A percentile compares a stretch with the other conserved stretches of the same genome.
Conservation (phyloP, 1,140 invertebrate species). For the Charaxes varanes region DNA sequence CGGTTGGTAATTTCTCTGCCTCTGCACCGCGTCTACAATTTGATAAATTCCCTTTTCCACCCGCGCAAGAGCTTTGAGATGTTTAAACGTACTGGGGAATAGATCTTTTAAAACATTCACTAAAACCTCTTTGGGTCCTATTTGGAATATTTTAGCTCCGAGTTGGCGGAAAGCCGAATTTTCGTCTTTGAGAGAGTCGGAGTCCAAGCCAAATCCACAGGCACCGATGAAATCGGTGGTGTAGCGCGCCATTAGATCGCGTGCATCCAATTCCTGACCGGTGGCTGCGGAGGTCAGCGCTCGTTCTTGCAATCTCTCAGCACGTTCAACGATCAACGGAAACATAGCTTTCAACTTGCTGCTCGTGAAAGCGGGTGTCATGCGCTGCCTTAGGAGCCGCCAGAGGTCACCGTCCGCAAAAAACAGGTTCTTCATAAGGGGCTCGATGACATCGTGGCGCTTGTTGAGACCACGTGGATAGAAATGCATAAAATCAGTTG, state of each 20-base stretch:
- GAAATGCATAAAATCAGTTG: too few relatives aligned
- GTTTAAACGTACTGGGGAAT: slow-evolving; percentile 32
- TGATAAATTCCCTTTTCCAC: slow-evolving; percentile 28
- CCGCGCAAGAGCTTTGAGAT: slow-evolving; percentile 22
- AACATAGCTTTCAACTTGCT: slow-evolving; percentile 77
- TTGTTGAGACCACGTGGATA: slow-evolving; percentile 5
- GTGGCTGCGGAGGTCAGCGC: slow-evolving; percentile 16
- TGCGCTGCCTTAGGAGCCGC: slow-evolving; percentile 67
- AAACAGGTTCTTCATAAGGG: too few relatives aligned
- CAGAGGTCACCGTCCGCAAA: too few relatives aligned
- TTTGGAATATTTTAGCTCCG: slow-evolving; percentile 46
- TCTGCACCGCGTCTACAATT: slow-evolving; percentile 32
- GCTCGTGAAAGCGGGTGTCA: slow-evolving; percentile 77
- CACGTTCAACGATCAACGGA: slow-evolving; percentile 47
- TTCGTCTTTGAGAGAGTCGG: slow-evolving; percentile 49
- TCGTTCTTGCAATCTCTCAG: slow-evolving; percentile 38
- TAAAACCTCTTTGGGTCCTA: slow-evolving; percentile 14
- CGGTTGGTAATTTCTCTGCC: too few relatives aligned
- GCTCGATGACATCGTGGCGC: slow-evolving; percentile 8
- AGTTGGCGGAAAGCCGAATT: slow-evolving; percentile 51
- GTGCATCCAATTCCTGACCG: slow-evolving; percentile 42
- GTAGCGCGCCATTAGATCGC: slow-evolving; percentile 60
- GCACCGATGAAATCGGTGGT: too few relatives aligned
- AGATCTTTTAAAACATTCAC: slow-evolving; percentile 27
- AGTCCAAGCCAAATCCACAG: too few relatives aligned